These are phyloP conservation scores for Drosophila neoperkinsi DNA, from an alignment of 2,888 invertebrate genomes.

Conservation along the genomic window DNA sequence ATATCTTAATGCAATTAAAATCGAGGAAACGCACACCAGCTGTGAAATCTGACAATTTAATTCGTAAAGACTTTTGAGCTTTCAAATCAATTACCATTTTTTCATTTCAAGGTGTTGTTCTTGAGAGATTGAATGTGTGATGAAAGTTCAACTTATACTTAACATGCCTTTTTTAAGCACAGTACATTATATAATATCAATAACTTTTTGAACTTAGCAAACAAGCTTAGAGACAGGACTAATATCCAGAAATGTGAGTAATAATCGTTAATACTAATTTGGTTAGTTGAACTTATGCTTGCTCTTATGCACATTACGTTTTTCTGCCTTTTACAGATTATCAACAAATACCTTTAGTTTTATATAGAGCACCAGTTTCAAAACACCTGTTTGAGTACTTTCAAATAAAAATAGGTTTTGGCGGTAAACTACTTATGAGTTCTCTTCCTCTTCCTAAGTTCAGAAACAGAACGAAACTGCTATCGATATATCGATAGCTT, in stretches of 20 bases:
- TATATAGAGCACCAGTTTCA: not conserved
- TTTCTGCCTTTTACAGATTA: not conserved
- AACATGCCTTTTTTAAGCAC: not conserved
- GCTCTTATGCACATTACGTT: not conserved
- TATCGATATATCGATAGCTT: conserved; percentile 10
- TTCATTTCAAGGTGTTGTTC: not conserved
- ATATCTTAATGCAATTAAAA: conserved; percentile 32
- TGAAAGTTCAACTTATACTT: not conserved
- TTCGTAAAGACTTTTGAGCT: conserved; percentile 14
- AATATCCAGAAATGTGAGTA: not conserved
- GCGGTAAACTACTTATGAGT: not conserved
- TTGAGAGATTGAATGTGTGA: not conserved
- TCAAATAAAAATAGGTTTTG: not conserved
- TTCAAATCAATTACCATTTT: conserved; percentile 15
- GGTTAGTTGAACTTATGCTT: too few species aligned
- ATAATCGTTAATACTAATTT: not conserved
- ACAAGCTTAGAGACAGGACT: not conserved
- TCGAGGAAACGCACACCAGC: conserved; percentile 22
- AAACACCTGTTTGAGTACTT: not conserved
- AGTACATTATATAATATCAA: not conserved
- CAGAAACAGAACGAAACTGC: conserved; percentile 23
- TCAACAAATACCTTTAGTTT: not conserved
- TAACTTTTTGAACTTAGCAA: not conserved
- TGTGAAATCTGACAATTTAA: conserved; percentile 31
- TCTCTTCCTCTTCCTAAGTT: not conserved